Conservation (phyloP, 2,113 vertebrate species). For the Leptobrachium leishanense region DNA sequence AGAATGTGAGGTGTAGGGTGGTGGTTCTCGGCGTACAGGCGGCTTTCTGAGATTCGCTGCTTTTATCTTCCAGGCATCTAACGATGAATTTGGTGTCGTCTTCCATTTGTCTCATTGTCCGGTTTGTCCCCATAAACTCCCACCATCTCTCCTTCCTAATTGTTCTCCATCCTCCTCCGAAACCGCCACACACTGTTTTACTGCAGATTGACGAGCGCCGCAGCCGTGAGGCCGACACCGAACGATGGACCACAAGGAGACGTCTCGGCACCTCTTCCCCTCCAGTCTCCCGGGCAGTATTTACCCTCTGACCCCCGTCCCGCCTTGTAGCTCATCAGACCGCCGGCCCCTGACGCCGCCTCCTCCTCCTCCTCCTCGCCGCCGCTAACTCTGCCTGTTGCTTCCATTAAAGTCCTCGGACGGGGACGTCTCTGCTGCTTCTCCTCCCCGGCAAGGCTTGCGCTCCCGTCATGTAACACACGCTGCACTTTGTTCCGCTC, state of each 20-base stretch:
- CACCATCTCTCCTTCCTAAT: constrained; percentile 46
- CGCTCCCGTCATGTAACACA: constrained; percentile 23
- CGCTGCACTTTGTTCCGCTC: neutral
- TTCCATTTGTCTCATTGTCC: constrained; percentile 63
- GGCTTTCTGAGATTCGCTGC: constrained; percentile 33
- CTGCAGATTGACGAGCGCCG: constrained; percentile 91
- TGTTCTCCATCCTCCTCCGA: constrained; percentile 38
- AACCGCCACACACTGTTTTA: constrained; percentile 68
- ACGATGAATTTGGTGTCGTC: constrained; percentile 88
- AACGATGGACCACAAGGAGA: constrained; percentile 85
- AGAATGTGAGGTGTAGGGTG: too few species aligned
- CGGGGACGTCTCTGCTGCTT: constrained; percentile 45
- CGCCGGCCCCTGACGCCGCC: constrained; percentile 49
- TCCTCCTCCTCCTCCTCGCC: constrained; percentile 4
- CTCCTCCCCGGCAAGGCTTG: constrained; percentile 59
- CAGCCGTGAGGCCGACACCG: constrained; percentile 84
- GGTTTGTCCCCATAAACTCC: constrained; percentile 43
- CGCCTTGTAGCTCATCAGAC: constrained; percentile 63
- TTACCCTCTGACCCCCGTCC: constrained; percentile 26
- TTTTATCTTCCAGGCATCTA: constrained; percentile 99
- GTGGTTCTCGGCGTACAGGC: too few species aligned
- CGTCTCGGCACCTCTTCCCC: constrained; percentile 69
- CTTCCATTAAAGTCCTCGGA: constrained; percentile 26
- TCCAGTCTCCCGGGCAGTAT: constrained; percentile 65
- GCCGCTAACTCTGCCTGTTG: constrained; percentile 44